phyloP scores from a whole-genome alignment of 2,888 invertebrate species.

The Amphipoea oculea region DNA sequence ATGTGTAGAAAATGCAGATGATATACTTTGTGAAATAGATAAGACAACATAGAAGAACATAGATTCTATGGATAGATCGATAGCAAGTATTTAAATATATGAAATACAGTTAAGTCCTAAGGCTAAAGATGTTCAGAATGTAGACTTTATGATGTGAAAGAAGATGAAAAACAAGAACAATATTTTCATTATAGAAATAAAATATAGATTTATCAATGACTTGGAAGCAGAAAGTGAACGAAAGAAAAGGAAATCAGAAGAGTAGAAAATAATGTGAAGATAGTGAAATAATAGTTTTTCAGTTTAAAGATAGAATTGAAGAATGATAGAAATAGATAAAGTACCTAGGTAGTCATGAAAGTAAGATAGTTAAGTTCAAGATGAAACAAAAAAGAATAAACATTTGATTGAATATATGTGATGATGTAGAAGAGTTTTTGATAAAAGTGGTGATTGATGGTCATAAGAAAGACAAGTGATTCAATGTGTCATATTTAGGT shows the following conservation, averaged over 20 bases:
- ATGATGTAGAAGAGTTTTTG: not conserved
- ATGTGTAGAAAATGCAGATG: not conserved
- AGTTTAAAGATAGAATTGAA: not conserved
- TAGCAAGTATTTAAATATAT: not conserved
- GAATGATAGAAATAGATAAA: not conserved
- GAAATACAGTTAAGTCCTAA: not conserved
- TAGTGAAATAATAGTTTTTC: not conserved
- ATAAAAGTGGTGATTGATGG: not conserved
- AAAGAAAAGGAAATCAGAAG: not conserved
- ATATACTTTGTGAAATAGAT: not conserved
- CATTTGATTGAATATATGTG: not conserved
- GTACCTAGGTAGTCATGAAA: not conserved
- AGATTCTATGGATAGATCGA: not conserved
- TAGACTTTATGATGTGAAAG: not conserved
- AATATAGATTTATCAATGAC: not conserved
- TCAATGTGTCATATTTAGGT: not conserved
- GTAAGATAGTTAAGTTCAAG: not conserved
- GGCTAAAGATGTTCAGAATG: not conserved
- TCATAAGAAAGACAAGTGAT: not conserved
- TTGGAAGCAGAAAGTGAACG: not conserved
- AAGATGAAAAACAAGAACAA: not conserved
- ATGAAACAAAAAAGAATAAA: constrained; percentile 3
- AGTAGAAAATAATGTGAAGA: constrained; percentile 3
- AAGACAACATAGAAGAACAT: not conserved
- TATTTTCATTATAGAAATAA: not conserved